Conservation (phyloP, 2,113 vertebrate species). For the Propithecus coquereli region DNA sequence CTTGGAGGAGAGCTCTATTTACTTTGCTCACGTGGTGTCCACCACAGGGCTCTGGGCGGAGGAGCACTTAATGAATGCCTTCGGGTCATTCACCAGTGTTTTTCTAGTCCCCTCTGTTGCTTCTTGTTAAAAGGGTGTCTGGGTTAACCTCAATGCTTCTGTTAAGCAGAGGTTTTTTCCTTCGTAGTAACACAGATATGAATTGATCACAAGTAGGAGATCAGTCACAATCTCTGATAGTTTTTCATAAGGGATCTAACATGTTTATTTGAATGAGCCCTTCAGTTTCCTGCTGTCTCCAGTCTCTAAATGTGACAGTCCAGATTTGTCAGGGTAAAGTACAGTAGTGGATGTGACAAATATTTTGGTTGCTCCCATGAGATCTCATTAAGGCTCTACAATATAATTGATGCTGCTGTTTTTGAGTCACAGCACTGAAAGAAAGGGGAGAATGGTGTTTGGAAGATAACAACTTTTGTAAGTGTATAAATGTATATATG, state of each 20-base stretch:
- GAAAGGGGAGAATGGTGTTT: not conserved
- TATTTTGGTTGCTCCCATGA: not conserved
- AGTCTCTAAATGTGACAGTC: not conserved
- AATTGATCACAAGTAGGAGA: not conserved
- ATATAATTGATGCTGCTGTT: not conserved
- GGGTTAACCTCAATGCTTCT: not conserved
- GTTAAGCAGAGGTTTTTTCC: not conserved
- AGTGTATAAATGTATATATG: not conserved
- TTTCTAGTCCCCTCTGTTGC: not conserved
- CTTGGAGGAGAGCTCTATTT: not conserved
- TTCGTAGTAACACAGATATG: not conserved
- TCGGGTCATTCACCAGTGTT: not conserved
- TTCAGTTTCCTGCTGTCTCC: not conserved
- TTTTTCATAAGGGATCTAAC: not conserved
- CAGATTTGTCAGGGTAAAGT: not conserved
- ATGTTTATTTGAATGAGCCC: not conserved
- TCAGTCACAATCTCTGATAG: not conserved
- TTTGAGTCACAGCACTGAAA: not conserved
- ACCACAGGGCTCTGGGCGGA: not conserved
- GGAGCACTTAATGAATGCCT: not conserved
- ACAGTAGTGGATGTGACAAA: not conserved
- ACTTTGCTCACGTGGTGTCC: too few species aligned
- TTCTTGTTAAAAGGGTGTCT: not conserved
- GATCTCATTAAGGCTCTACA: not conserved
- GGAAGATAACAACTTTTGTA: not conserved